Conservation (phyloP, 2,113 vertebrate genomes). For the Muntiacus muntjak region DNA sequence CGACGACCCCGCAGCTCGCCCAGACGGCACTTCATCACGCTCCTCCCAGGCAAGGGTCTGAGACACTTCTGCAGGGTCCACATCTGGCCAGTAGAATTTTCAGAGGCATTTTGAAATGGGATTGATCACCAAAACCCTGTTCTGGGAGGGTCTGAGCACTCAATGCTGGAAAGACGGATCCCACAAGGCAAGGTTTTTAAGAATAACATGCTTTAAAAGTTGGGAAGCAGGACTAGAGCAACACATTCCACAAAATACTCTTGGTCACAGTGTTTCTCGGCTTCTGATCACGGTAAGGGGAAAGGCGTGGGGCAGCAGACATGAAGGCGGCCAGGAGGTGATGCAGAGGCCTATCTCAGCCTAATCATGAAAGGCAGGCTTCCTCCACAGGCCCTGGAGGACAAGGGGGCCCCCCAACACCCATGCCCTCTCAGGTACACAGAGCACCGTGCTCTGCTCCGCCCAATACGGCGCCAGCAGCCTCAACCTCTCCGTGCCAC, state of each 20-base stretch:
- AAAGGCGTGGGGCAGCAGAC: not conserved
- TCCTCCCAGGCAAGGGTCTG: not conserved
- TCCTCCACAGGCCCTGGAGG: not conserved
- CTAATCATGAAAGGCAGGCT: not conserved
- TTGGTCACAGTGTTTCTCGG: not conserved
- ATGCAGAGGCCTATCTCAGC: not conserved
- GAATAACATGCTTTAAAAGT: not conserved
- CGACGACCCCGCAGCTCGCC: not conserved
- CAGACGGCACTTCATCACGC: rapidly evolving
- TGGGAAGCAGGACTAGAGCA: not conserved
- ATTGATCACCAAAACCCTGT: not conserved
- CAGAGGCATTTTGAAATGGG: not conserved
- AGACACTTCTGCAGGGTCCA: not conserved
- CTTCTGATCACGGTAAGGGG: not conserved
- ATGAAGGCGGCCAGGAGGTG: not conserved
- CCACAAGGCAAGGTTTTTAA: not conserved
- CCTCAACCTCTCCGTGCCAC: not conserved
- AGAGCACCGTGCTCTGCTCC: not conserved
- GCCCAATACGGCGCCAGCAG: rapidly evolving
- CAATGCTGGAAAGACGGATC: not conserved
- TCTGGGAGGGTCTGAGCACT: not conserved
- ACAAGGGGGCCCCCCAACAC: not conserved
- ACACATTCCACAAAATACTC: not conserved
- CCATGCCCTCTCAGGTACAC: not conserved
- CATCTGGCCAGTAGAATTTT: not conserved